phyloP scores from a whole-genome alignment of 2,888 invertebrate species.

The Phragmatobia fuliginosa region DNA sequence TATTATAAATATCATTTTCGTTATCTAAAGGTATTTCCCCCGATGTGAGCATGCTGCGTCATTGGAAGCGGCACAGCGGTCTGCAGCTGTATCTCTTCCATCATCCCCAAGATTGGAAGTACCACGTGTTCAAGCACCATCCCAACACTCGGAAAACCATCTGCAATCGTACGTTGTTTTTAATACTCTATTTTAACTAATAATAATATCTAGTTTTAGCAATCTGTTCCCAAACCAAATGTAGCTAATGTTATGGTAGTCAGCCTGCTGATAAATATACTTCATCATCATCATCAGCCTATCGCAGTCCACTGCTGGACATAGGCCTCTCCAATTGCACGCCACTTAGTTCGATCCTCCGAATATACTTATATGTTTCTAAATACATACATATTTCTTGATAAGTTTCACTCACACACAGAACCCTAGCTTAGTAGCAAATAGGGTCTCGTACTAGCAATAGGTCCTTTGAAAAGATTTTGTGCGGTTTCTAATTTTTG shows the following conservation, averaged over 20 bases:
- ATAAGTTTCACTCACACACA: no score
- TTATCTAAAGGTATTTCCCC: slow-evolving; percentile 69
- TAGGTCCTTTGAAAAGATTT: no score
- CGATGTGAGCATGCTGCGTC: slow-evolving; percentile 75
- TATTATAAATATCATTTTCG: background rate
- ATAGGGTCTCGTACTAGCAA: no score
- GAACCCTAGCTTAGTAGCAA: no score
- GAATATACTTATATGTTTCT: no score
- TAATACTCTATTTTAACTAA: background rate
- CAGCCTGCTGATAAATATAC: background rate
- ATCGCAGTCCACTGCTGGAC: no score
- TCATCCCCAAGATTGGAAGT: slow-evolving; percentile 54
- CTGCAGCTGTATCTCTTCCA: slow-evolving; percentile 48
- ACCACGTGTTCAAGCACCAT: slow-evolving; percentile 53
- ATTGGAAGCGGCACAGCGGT: slow-evolving; percentile 62
- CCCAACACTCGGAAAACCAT: slow-evolving; percentile 51
- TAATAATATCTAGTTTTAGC: background rate
- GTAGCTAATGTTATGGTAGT: background rate
- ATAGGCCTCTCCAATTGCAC: no score
- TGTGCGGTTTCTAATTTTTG: background rate
- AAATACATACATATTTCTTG: no score
- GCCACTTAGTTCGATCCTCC: no score
- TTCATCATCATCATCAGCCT: no score
- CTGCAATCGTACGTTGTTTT: slow-evolving; percentile 65
- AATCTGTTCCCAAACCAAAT: background rate